phyloP scores from a whole-genome alignment of 2,113 vertebrate species.

The Erythrocercus mccallii region DNA sequence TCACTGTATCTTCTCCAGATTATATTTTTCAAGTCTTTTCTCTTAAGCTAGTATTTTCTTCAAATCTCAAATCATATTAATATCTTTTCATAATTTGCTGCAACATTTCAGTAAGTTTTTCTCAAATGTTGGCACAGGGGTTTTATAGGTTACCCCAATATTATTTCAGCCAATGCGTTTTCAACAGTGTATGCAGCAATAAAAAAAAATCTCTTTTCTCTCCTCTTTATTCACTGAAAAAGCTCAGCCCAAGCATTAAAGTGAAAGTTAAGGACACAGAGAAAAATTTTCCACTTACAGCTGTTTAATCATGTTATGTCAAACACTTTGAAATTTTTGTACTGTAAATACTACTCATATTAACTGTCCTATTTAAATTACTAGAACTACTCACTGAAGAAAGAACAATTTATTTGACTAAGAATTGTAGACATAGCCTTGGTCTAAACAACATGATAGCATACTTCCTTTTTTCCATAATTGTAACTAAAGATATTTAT shows the following conservation, averaged over 20 bases:
- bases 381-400: not conserved
- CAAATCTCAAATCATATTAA: not conserved
- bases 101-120: not conserved
- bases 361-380: not conserved
- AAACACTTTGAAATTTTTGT: not conserved
- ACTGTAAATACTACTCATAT: not conserved
- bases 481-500: not conserved
- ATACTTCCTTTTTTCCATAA: not conserved
- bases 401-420: not conserved
- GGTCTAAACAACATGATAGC: not conserved
- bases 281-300: not conserved
- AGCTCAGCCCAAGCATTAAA: not conserved
- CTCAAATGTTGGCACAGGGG: not conserved
- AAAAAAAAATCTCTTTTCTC: not conserved
- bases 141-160: not conserved
- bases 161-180: not conserved
- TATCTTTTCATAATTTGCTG: not conserved
- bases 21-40: not conserved
- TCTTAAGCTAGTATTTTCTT: not conserved
- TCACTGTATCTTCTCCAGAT: not conserved
- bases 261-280: not conserved
- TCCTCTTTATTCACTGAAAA: not conserved
- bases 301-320: not conserved
- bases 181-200: not conserved
- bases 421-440: not conserved